Evolutionary conservation across 2,797 vertebrate genomes (phyloP).

Genomic region (Gambusia yucatana): DNA sequence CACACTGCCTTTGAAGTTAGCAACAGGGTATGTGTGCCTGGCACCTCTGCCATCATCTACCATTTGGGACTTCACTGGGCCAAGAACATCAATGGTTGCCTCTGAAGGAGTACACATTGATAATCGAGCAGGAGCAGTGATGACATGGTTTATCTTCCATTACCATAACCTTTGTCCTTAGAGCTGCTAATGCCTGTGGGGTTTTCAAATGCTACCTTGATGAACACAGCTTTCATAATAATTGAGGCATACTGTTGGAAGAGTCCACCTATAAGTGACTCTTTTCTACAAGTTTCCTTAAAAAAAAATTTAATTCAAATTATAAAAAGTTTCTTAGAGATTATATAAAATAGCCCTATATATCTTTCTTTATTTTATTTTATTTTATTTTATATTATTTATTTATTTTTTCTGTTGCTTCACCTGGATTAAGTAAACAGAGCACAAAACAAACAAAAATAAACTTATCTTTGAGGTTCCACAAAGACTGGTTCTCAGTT

Average conservation of each 20-base stretch:
- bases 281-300: neutral
- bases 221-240: slow-evolving; percentile 45
- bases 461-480: neutral
- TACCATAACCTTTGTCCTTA: slow-evolving; percentile 50
- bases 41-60: slow-evolving; percentile 36
- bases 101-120: slow-evolving; percentile 44
- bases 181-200: slow-evolving; percentile 43
- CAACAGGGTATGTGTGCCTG: slow-evolving; percentile 24
- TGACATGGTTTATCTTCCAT: slow-evolving; percentile 43
- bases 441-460: neutral
- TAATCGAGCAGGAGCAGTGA: slow-evolving; percentile 13
- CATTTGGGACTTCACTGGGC: slow-evolving; percentile 48
- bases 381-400: too few species aligned
- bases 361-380: too few species aligned
- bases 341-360: neutral
- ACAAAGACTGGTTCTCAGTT: neutral
- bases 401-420: too few species aligned
- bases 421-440: too few species aligned
- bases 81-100: slow-evolving; percentile 49
- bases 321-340: neutral
- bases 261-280: neutral
- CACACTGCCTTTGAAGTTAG: slow-evolving; percentile 51
- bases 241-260: slow-evolving; percentile 16
- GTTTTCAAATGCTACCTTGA: slow-evolving; percentile 35
- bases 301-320: neutral